Evolutionary conservation across 2,888 invertebrate species (phyloP), one percentile per base, ranked within the genome.

Genomic region (Sialis fuliginosa): DNA sequence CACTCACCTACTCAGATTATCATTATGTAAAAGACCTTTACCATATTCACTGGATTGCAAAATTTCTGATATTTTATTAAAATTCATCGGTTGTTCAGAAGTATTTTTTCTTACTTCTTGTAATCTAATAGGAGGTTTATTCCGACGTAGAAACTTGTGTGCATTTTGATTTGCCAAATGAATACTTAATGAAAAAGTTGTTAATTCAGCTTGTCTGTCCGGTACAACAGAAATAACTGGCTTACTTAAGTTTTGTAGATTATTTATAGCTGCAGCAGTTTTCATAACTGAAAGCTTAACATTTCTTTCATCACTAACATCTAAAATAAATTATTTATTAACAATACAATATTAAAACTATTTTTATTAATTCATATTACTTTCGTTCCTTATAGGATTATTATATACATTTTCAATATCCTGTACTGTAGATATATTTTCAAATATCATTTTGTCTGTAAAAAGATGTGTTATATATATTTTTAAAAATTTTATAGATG

Each of bases 101-200:
- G 22, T 22, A 22, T 22, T 22, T 22, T 22, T 22, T 22, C 71
- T 66, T 12, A 79, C 65, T 39, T 74, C 72, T 47, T 66, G 63
- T 44, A 75, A 55, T 8, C 69, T 62, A 8, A 78, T 63, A 0
- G 75, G 74, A 1, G 74, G 70, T 58, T 79, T 79, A 58, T 78
- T 77, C 12, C 72, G 69, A 1, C 79, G 68, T 33, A 79, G 63
- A 56, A 74, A 73, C 56, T 77, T 77, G 59, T 81, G 79, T 4
- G 74, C 64, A 44, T 79, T 78, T 60, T 79, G 78, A 57, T 79
- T 80, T 52, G 71, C 70, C 61, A 74, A 70, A 58, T 79, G 78
- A 7, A 79, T 72, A 34, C 37, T 10, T n/a, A 31, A 8, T 5
- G 47, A 42, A 9, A 47, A 42, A 22, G 34, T n/a, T 3, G 8